A percentile compares a stretch with the other conserved stretches of the same genome.
These are phyloP conservation scores for Cardinalis cardinalis DNA, from an alignment of 2,113 vertebrate species.

Conservation along the genomic window DNA sequence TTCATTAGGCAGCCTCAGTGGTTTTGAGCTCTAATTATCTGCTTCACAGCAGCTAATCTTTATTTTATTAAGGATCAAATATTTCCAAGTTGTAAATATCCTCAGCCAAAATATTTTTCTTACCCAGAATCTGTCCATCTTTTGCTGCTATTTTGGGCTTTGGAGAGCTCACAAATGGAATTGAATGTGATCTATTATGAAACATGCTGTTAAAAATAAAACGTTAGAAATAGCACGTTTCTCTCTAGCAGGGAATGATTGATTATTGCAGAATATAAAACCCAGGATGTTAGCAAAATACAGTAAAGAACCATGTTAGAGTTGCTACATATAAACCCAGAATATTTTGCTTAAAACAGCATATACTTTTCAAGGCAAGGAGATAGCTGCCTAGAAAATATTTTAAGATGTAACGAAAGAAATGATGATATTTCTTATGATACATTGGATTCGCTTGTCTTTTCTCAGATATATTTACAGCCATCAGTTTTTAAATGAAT, in stretches of 20 bases:
- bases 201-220: slow-evolving; percentile 69
- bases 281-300: slow-evolving; percentile 8
- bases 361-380: background rate
- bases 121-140: slow-evolving; percentile 54
- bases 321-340: background rate
- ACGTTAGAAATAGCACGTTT: slow-evolving; percentile 55
- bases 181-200: slow-evolving; percentile 67
- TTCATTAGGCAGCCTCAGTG: background rate
- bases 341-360: slow-evolving; percentile 9
- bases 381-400: slow-evolving; percentile 1
- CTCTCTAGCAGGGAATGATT: slow-evolving; percentile 48
- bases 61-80: slow-evolving; percentile 23
- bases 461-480: background rate
- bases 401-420: slow-evolving; percentile 14
- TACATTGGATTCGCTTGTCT: background rate
- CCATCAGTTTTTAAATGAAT: background rate
- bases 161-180: slow-evolving; percentile 53
- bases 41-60: background rate
- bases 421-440: background rate
- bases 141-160: slow-evolving; percentile 57
- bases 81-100: slow-evolving; percentile 30
- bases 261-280: slow-evolving; percentile 42
- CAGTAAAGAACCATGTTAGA: background rate
- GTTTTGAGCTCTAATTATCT: background rate
- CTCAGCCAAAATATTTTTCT: slow-evolving; percentile 22